A percentile compares a stretch with the other conserved stretches of the same genome.
phyloP scores from a whole-genome alignment of 2,888 invertebrate genomes.

The Nowickia ferox region DNA sequence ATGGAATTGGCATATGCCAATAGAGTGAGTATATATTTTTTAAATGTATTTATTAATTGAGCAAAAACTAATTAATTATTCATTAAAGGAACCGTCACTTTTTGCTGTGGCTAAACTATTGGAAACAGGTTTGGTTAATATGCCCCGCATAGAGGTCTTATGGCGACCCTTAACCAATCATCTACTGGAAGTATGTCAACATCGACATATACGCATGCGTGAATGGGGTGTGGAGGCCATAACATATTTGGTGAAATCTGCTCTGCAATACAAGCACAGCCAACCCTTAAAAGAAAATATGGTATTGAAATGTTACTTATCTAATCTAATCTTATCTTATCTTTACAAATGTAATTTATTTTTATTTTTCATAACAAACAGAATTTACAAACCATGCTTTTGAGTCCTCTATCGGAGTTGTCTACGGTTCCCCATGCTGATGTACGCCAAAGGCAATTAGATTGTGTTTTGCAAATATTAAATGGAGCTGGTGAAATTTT shows the following conservation, averaged over 20 bases:
- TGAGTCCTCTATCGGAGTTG: conserved; percentile 95
- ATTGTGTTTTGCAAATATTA: conserved; percentile 95
- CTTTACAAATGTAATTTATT: conserved; percentile 10
- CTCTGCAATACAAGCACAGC: conserved; percentile 93
- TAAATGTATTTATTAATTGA: neutral
- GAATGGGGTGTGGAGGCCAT: conserved; percentile 99
- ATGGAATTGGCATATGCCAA: conserved; percentile 98
- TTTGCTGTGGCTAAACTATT: conserved; percentile 99
- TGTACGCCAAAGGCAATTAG: conserved; percentile 96
- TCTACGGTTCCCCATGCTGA: conserved; percentile 95
- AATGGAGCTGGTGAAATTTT: conserved; percentile 96
- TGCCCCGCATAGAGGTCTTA: conserved; percentile 95
- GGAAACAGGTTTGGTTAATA: conserved; percentile 98
- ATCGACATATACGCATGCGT: conserved; percentile 96
- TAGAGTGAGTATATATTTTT: conserved; percentile 85
- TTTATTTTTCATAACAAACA: conserved; percentile 73
- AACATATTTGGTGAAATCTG: conserved; percentile 95
- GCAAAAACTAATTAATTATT: conserved; percentile 3
- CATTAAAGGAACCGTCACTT: conserved; percentile 92
- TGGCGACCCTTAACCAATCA: conserved; percentile 98
- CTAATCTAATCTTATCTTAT: neutral
- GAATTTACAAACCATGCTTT: conserved; percentile 92
- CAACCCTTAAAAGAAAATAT: conserved; percentile 93
- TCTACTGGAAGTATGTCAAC: conserved; percentile 97
- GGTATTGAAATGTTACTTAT: conserved; percentile 83